These are phyloP conservation scores for Haliclona indistincta DNA, from an alignment of 37 sponge, comb jelly and placozoan genomes.

Conservation along the genomic window DNA sequence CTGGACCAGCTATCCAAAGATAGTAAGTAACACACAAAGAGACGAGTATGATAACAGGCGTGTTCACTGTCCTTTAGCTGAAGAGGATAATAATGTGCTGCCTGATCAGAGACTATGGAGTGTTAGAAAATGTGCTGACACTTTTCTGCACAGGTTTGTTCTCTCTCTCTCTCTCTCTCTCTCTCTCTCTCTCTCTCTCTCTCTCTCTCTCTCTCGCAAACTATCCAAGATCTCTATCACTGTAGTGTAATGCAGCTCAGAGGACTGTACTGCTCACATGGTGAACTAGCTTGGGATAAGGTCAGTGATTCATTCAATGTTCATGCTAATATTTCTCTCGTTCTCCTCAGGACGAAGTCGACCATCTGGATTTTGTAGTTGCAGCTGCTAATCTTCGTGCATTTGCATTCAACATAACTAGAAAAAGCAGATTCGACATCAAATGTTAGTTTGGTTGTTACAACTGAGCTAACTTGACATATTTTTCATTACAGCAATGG, in stretches of 20 bases:
- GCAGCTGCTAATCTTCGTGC: conserved; percentile 90
- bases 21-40: neutral
- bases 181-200: neutral
- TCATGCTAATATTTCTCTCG: neutral
- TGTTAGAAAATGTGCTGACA: conserved; percentile 68
- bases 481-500: conserved; percentile 76
- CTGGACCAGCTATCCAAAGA: conserved; percentile 34
- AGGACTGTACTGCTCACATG: conserved; percentile 33
- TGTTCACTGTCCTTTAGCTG: neutral
- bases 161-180: neutral
- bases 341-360: conserved; percentile 71
- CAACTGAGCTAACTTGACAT: neutral
- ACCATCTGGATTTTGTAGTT: conserved; percentile 90
- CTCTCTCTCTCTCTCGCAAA: no score
- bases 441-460: conserved; percentile 75
- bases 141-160: conserved; percentile 65
- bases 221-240: neutral
- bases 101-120: conserved; percentile 93
- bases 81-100: conserved; percentile 14
- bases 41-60: neutral
- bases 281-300: conserved; percentile 92
- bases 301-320: conserved; percentile 11
- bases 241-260: conserved; percentile 35
- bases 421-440: conserved; percentile 89
- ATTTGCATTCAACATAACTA: conserved; percentile 65